Evolutionary conservation across 1,140 invertebrate species (phyloP), one percentile per base, ranked within the genome.

Genomic region (Zaprionus nigranus): DNA sequence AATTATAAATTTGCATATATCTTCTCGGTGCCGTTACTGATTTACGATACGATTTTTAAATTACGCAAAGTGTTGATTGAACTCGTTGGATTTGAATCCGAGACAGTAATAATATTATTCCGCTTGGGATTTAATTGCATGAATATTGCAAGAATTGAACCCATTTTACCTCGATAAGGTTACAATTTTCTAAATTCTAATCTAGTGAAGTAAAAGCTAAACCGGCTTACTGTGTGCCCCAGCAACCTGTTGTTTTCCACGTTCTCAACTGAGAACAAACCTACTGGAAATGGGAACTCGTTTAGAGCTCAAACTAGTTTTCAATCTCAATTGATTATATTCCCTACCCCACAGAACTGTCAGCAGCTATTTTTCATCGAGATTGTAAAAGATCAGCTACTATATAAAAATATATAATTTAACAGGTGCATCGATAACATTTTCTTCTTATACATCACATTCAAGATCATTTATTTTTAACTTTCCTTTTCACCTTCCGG

Each of bases 391-490:
- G 2, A 64, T 51, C 22, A 60, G n/a, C 43, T 61, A n/a, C 30
- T 13, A 68, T 26, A 24, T 40, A n/a, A 7, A 40, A 13, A 40
- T n/a, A n/a, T n/a, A 12, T 40, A 17, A 9, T 3, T n/a, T 3
- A 46, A 17, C 7, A 17, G 6, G 40, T 46, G 40, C 13, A 46
- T 46, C 40, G n/a, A 46, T 46, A 17, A 46, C 7, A 46, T 46
- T 17, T 17, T 17, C n/a, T 43, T 43, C 40, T 46, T 46, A 46
- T 46, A 46, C 40, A 46, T 46, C 40, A 6, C 40, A 46, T 46
- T 56, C 61, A 26, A 54, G 38, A 61, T 60, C 17, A 58, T 70
- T 63, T 75, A 75, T 75, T 70, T 75, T 70, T 75, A 70, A 17
- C 40, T 12, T 30, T 38, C 54, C 28, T 54, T 59, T 63, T 63